Percentiles rank a stretch among this genome's conserved stretches.
These are phyloP conservation scores for Chloropsis hardwickii DNA, from an alignment of 2,113 vertebrate species.

Conservation along the genomic window DNA sequence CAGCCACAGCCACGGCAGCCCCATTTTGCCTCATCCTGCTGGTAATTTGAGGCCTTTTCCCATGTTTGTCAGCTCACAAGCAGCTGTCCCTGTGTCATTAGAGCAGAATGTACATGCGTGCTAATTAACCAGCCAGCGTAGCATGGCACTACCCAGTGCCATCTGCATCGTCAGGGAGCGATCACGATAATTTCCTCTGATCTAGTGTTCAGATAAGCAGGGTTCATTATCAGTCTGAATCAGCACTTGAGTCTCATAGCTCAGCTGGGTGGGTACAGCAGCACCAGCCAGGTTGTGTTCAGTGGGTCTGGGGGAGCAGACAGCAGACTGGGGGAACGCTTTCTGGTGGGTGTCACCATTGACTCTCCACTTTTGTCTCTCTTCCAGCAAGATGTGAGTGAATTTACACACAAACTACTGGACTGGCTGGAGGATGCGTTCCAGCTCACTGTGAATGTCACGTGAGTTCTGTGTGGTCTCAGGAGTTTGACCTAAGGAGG, in stretches of 20 bases:
- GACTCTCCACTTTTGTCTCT: background rate
- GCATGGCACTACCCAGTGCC: background rate
- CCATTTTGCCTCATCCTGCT: background rate
- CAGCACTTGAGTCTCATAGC: background rate
- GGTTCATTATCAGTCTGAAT: background rate
- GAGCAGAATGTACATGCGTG: background rate
- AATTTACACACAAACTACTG: slow-evolving; percentile 96
- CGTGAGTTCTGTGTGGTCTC: slow-evolving; percentile 71
- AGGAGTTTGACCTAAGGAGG: background rate
- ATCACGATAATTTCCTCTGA: background rate
- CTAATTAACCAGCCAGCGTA: background rate
- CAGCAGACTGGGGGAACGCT: accelerated
- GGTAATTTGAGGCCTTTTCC: background rate
- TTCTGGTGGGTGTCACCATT: accelerated
- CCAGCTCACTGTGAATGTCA: slow-evolving; percentile 87
- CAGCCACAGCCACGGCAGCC: background rate
- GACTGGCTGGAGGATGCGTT: slow-evolving; percentile 97
- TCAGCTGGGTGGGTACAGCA: background rate
- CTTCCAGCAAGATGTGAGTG: slow-evolving; percentile 91
- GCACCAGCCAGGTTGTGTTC: accelerated
- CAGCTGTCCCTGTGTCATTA: background rate
- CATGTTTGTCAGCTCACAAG: background rate
- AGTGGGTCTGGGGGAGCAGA: too few relatives aligned
- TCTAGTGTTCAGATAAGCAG: background rate
- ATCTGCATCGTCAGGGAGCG: background rate